Evolutionary conservation across 2,113 vertebrate genomes (phyloP).

Genomic region (Macaca nemestrina): DNA sequence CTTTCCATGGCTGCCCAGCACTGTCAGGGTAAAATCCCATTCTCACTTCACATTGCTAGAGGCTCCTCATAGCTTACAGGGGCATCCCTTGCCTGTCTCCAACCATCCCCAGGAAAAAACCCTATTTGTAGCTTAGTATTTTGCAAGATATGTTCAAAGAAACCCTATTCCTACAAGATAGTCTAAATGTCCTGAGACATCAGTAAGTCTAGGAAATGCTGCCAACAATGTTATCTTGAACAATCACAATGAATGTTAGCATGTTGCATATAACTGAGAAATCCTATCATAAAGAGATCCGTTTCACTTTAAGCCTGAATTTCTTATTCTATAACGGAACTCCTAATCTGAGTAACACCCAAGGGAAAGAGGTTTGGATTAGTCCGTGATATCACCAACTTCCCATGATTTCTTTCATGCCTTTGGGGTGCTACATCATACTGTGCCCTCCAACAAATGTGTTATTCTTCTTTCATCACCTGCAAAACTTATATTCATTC

Average conservation of each 20-base stretch:
- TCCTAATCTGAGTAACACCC: not conserved
- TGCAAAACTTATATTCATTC: constrained; percentile 27
- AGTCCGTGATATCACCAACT: not conserved
- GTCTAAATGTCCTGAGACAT: not conserved
- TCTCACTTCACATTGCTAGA: not conserved
- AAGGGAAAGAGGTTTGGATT: constrained; percentile 4
- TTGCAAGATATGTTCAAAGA: not conserved
- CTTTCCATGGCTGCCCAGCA: too few species aligned
- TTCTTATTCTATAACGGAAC: constrained; percentile 36
- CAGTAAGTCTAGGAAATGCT: not conserved
- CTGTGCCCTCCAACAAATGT: not conserved
- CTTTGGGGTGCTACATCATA: not conserved
- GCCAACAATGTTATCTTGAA: not conserved
- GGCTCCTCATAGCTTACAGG: too few species aligned
- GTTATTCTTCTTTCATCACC: not conserved
- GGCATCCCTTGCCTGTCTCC: not conserved
- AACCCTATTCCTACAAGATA: not conserved
- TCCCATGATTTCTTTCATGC: not conserved
- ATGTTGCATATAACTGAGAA: not conserved
- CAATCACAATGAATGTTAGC: not conserved
- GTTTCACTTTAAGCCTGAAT: not conserved
- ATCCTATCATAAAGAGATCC: not conserved
- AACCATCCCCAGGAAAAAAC: not conserved
- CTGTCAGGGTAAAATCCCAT: not conserved
- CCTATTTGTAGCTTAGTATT: not conserved